Conservation (phyloP, 2,888 invertebrate genomes). For the Tetanocera ferruginea region DNA sequence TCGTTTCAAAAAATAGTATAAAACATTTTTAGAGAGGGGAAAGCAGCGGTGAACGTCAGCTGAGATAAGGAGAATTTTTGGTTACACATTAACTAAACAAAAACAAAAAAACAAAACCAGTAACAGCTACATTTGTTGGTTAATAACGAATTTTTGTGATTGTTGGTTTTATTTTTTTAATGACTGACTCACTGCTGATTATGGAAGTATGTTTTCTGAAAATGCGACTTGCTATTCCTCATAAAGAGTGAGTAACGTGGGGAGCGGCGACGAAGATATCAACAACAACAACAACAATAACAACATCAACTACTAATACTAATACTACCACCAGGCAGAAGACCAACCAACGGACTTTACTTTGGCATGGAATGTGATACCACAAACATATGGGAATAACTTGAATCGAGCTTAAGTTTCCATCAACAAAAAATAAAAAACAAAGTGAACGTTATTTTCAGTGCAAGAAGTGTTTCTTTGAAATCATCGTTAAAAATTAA, state of each 20-base stretch:
- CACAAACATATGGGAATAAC: slow-evolving; percentile 5
- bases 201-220: slow-evolving; percentile 42
- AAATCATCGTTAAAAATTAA: no score
- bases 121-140: not conserved
- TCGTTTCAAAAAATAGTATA: not conserved
- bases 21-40: slow-evolving; percentile 37
- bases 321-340: not conserved
- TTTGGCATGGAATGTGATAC: slow-evolving; percentile 23
- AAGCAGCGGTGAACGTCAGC: slow-evolving; percentile 35
- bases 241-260: slow-evolving; percentile 24
- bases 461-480: no score
- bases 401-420: no score
- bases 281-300: not conserved
- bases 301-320: not conserved
- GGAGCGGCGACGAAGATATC: not conserved
- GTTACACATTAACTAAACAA: slow-evolving; percentile 25
- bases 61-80: slow-evolving; percentile 35
- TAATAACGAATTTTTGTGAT: slow-evolving; percentile 16
- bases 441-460: no score
- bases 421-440: no score
- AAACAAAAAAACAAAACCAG: not conserved
- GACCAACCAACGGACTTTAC: slow-evolving; percentile 10
- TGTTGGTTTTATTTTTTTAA: slow-evolving; percentile 32
- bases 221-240: slow-evolving; percentile 31
- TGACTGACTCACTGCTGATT: slow-evolving; percentile 46